phyloP scores from a whole-genome alignment of 2,888 invertebrate genomes.

The Megastigmus dorsalis region DNA sequence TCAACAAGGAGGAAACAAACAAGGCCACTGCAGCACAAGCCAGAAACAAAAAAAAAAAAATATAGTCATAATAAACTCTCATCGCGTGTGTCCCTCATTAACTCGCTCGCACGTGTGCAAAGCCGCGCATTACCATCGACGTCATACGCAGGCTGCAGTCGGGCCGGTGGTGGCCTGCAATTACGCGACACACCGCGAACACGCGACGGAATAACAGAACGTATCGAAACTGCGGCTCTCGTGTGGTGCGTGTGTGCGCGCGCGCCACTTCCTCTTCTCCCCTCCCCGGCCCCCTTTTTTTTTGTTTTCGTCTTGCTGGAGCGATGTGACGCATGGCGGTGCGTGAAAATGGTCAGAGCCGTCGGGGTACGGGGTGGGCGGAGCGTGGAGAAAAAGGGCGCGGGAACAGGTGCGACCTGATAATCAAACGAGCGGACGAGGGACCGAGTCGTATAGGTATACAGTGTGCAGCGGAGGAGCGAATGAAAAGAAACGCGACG shows the following conservation, averaged over 20 bases:
- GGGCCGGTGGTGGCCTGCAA: background rate
- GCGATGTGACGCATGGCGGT: constrained; percentile 21
- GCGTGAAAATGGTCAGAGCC: constrained; percentile 44
- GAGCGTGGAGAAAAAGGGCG: constrained; percentile 18
- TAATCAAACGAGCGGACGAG: constrained; percentile 13
- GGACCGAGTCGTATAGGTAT: no score
- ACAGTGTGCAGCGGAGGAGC: background rate
- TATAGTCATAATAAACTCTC: background rate
- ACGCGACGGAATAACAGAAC: constrained; percentile 25
- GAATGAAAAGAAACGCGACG: background rate
- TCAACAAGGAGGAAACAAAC: no score
- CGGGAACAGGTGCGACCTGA: constrained; percentile 44
- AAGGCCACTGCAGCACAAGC: no score
- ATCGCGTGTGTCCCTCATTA: background rate
- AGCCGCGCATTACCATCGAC: background rate
- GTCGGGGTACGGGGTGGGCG: background rate
- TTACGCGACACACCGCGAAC: constrained; percentile 10
- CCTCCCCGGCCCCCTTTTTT: background rate
- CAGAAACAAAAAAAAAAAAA: no score
- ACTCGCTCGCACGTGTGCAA: background rate
- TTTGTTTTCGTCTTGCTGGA: background rate
- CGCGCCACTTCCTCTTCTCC: background rate
- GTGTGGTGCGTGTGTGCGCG: background rate
- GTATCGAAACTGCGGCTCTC: background rate
- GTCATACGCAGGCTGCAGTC: constrained; percentile 1